Conservation (phyloP, 2,797 vertebrate genomes). For the Trichosurus vulpecula region DNA sequence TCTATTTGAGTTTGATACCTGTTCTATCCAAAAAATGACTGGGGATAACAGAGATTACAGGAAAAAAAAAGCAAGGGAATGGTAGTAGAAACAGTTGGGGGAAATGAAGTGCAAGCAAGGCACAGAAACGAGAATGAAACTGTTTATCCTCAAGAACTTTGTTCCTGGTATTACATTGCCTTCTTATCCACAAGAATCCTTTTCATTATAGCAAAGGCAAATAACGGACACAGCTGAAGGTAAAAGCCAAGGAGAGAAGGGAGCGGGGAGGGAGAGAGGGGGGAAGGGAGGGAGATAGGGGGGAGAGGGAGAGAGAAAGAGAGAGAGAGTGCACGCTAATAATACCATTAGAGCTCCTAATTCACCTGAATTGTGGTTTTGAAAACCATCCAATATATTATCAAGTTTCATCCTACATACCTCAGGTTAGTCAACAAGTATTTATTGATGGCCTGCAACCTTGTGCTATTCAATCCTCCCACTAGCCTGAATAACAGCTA, state of each 20-base stretch:
- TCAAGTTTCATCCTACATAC: slow-evolving; percentile 2
- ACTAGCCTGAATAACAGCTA: background rate
- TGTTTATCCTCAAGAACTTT: background rate
- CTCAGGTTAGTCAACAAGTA: background rate
- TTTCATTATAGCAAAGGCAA: background rate
- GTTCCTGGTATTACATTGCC: background rate
- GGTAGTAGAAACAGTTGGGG: background rate
- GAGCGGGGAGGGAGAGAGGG: background rate
- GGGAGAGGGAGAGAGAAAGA: slow-evolving; percentile 13
- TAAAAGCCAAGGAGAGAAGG: background rate
- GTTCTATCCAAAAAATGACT: background rate
- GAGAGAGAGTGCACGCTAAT: background rate
- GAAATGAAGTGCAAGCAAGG: background rate
- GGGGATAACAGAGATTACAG: background rate
- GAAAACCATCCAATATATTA: background rate
- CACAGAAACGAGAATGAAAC: background rate
- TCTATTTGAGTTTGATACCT: background rate
- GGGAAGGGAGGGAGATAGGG: background rate
- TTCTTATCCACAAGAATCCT: background rate
- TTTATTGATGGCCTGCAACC: background rate
- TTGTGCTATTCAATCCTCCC: background rate
- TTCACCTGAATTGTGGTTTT: slow-evolving; percentile 17
- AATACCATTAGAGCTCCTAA: background rate
- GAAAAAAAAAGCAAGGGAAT: background rate
- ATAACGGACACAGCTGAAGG: background rate